phyloP scores from a whole-genome alignment of 2,888 invertebrate species.

The Metallyticus violacea region DNA sequence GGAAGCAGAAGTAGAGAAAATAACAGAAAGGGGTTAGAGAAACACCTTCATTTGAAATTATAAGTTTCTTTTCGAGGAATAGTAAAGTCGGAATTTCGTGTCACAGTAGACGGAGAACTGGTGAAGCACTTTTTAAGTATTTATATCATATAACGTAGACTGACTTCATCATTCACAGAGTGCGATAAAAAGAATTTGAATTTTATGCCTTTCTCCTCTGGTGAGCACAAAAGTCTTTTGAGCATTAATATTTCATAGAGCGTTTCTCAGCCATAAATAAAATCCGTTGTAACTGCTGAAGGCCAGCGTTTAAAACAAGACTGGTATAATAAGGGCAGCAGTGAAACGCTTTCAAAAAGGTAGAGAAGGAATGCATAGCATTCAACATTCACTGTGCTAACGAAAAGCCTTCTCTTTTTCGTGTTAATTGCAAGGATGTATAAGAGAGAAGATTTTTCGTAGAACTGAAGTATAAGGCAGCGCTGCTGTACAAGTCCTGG shows the following conservation, averaged over 20 bases:
- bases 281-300: background rate
- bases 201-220: background rate
- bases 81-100: background rate
- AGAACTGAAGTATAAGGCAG: no score
- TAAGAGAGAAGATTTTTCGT: no score
- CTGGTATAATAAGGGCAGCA: no score
- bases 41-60: background rate
- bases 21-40: background rate
- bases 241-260: background rate
- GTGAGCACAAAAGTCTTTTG: background rate
- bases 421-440: no score
- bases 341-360: no score
- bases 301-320: background rate
- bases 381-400: background rate
- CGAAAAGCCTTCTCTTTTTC: no score
- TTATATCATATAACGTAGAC: no score
- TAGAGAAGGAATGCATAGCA: no score
- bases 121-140: no score
- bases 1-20: no score
- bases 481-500: no score
- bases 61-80: background rate
- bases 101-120: background rate
- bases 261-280: background rate
- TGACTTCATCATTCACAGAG: background rate
- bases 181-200: background rate